These are phyloP conservation scores for Teleogryllus occipitalis DNA, from an alignment of 1,140 invertebrate genomes.

Conservation along the genomic window DNA sequence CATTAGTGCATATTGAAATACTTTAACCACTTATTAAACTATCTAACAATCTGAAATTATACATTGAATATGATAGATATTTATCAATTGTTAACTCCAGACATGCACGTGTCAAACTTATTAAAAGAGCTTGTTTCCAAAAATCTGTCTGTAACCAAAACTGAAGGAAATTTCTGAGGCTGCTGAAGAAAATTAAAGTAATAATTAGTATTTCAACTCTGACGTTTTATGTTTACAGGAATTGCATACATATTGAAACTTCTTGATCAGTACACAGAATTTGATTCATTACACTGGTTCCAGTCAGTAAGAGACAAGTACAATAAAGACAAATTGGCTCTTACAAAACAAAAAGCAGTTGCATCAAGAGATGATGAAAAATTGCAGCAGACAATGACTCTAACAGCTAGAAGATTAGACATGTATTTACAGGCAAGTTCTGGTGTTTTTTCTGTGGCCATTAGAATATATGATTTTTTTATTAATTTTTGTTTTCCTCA, in stretches of 20 bases:
- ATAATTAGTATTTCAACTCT: too few relatives aligned
- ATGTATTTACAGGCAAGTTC: constrained; percentile 56
- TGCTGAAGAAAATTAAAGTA: too few relatives aligned
- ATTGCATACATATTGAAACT: constrained; percentile 61
- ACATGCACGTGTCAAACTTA: too few relatives aligned
- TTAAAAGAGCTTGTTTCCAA: too few relatives aligned
- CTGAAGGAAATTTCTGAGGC: too few relatives aligned
- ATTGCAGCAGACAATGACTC: constrained; percentile 83
- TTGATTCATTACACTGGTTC: constrained; percentile 95
- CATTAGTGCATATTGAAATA: too few relatives aligned
- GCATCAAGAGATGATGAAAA: constrained; percentile 62
- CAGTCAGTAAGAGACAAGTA: constrained; percentile 74
- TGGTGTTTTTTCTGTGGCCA: too few relatives aligned
- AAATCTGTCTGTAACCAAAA: too few relatives aligned
- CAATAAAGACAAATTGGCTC: constrained; percentile 50
- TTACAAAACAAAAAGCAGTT: constrained; percentile 44
- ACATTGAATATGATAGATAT: too few relatives aligned
- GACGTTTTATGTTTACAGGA: constrained; percentile 37
- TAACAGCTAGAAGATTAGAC: constrained; percentile 81
- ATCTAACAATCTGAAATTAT: too few relatives aligned
- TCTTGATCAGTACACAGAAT: constrained; percentile 59
- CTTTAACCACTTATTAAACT: too few relatives aligned
- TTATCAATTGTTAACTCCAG: too few relatives aligned
- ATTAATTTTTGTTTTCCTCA: constrained; percentile 37
- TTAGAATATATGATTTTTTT: neutral